phyloP scores from a whole-genome alignment of 2,797 vertebrate species.

The Onychomys torridus region DNA sequence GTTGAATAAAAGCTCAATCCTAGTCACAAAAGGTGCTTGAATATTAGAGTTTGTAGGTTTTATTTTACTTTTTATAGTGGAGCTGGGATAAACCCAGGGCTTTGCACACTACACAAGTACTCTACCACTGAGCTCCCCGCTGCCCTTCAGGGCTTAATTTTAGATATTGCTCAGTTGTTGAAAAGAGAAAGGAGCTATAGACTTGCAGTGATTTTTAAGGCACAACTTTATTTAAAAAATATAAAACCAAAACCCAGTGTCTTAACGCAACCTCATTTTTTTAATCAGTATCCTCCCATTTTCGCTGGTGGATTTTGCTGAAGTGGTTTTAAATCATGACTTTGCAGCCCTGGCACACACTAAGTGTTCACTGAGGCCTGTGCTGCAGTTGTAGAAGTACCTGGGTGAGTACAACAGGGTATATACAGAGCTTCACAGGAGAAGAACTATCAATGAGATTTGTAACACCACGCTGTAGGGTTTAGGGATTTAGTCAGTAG shows the following conservation, averaged over 20 bases:
- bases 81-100: background rate
- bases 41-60: background rate
- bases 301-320: background rate
- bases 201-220: constrained; percentile 57
- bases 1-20: constrained; percentile 59
- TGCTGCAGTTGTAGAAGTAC: background rate
- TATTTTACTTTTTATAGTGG: background rate
- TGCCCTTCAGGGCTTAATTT: constrained; percentile 15
- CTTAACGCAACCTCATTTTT: constrained; percentile 46
- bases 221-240: constrained; percentile 16
- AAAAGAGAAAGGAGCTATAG: constrained; percentile 26
- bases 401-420: background rate
- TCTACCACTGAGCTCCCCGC: background rate
- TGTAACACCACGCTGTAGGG: background rate
- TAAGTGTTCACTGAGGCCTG: background rate
- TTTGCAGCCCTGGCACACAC: background rate
- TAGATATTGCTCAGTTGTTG: constrained; percentile 46
- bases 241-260: background rate
- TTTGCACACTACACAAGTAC: background rate
- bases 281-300: background rate
- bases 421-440: background rate
- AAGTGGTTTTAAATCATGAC: background rate
- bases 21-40: constrained; percentile 30
- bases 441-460: background rate
- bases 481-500: background rate